phyloP scores from a whole-genome alignment of 2,888 invertebrate genomes.

The Aphelenchoides bicaudatus region DNA sequence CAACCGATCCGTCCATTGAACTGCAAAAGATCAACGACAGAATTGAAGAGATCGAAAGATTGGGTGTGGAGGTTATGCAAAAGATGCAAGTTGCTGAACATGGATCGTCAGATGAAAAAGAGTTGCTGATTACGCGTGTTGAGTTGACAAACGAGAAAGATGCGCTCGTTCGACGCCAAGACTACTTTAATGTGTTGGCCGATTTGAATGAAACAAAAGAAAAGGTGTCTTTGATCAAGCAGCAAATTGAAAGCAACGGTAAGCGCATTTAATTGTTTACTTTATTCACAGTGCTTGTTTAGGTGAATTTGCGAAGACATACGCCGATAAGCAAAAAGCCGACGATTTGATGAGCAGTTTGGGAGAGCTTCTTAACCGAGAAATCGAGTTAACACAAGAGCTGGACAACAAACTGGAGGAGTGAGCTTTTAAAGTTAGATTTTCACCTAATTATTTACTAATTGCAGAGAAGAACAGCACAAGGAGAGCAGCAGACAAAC shows the following conservation, averaged over 20 bases:
- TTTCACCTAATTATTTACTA: constrained; percentile 16
- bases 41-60: constrained; percentile 27
- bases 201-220: constrained; percentile 33
- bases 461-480: constrained; percentile 32
- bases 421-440: constrained; percentile 27
- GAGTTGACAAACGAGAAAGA: constrained; percentile 43
- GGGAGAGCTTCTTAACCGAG: constrained; percentile 36
- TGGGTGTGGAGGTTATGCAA: constrained; percentile 26
- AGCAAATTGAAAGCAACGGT: constrained; percentile 29
- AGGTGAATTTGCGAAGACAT: constrained; percentile 31
- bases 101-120: constrained; percentile 41
- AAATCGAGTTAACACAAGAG: constrained; percentile 30
- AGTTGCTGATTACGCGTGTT: constrained; percentile 38
- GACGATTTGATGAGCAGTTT: constrained; percentile 44
- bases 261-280: too few species aligned
- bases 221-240: constrained; percentile 22
- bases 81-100: constrained; percentile 24
- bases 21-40: constrained; percentile 30
- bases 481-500: constrained; percentile 23
- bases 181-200: constrained; percentile 32
- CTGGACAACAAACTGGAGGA: constrained; percentile 32
- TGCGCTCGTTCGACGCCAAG: constrained; percentile 32
- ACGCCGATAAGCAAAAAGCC: constrained; percentile 43
- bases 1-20: constrained; percentile 30
- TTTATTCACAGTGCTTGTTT: too few species aligned